These are phyloP conservation scores for Diphyllodes magnificus DNA, from an alignment of 2,113 vertebrate genomes.

Conservation along the genomic window DNA sequence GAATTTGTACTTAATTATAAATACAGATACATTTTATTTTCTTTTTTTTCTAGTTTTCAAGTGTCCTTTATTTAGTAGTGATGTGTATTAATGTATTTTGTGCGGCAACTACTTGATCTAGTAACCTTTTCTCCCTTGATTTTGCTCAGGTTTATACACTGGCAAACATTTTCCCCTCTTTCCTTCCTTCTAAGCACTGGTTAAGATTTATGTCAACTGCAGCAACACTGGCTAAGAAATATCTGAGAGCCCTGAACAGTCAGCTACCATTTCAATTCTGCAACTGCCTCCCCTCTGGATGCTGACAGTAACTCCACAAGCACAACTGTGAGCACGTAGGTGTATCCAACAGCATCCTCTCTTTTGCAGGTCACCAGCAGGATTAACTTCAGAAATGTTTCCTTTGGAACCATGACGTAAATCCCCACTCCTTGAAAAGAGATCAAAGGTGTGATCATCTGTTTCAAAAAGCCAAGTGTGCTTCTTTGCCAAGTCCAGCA, in stretches of 20 bases:
- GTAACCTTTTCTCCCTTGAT: background rate
- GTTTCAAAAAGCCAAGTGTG: background rate
- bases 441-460: background rate
- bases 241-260: background rate
- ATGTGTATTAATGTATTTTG: background rate
- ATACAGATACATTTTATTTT: background rate
- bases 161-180: background rate
- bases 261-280: background rate
- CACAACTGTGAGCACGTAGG: fast-evolving
- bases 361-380: background rate
- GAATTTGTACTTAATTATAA: background rate
- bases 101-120: background rate
- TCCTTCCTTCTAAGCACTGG: background rate
- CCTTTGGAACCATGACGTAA: background rate
- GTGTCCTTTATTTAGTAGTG: background rate
- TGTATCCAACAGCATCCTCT: background rate
- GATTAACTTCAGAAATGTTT: background rate
- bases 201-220: background rate
- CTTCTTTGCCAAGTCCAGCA: background rate
- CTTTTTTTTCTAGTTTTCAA: background rate
- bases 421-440: background rate
- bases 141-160: background rate
- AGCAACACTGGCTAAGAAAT: background rate
- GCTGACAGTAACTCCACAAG: background rate
- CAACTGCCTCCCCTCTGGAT: background rate